Base-by-base conservation (phyloP, 2,888 invertebrate species). In the Agonopterix heracliana region DNA sequence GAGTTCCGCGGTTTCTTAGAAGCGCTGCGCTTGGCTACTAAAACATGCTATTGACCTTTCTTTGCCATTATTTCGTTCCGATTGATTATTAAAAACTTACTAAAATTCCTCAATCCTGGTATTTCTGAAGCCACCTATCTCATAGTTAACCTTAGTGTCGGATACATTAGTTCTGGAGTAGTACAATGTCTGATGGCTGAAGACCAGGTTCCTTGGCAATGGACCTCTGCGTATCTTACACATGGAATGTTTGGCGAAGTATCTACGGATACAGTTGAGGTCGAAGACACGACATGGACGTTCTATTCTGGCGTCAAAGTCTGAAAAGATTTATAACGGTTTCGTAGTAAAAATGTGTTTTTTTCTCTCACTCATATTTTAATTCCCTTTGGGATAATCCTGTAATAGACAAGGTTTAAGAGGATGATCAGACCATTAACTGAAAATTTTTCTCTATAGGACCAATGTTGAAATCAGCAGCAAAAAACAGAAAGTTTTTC, bases 21-120 rank as follows among this genome's bases (percentile, higher is more conserved):
- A n/a, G n/a, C n/a, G n/a, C n/a, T n/a, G n/a, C n/a, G n/a, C 26
- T 26, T 26, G 26, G 7, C n/a, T n/a, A 26, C 26, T 26, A 26
- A 26, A 5, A 5, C 26, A 26, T 5, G 26, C 26, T 26, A 5
- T 26, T 26, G 26, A 7, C 26, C 5, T 26, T 26, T 26, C 26
- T 26, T 26, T 26, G 7, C 26, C 26, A 26, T 26, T 26, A 5
- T 5, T 26, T 7, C 5, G 3, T 26, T 26, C 5, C 7, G 26
- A 26, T 7, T 26, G 26, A 26, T 7, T 26, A 38, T 10, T 5
- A 35, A 34, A 42, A 46, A 59, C 60, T 61, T 52, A 62, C 62
- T 56, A 65, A 48, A 66, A 62, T 17, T 64, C 64, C 11, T 52
- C 55, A 12, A 66, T 55, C 9, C 55, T 48, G 13, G 62, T 63